Base-by-base conservation (phyloP, 2,888 invertebrate genomes). In the Drosophila paracracens region DNA sequence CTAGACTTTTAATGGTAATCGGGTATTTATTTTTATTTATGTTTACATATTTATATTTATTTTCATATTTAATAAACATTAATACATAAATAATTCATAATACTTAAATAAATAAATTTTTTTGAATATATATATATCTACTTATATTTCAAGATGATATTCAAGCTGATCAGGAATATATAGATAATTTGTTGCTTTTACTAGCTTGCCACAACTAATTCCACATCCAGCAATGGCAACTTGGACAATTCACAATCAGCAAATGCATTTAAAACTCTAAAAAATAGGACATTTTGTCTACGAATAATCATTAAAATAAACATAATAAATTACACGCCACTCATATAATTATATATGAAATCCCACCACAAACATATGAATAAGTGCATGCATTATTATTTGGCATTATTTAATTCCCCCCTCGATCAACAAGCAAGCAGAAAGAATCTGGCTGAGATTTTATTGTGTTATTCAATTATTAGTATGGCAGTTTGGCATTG, bases 401-500 rank as follows among this genome's bases (percentile, higher is more conserved):
- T 52, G 51, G 36, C 18, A 48, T 46, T 46, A 46, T 46, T 46
- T 16, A 4, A 16, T 8, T 25, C 21, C 70, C 53, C 63, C 35
- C 38, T 59, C 27, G 46, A 54, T 62, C 36, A 21, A 38, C 46
- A 70, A 38, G 43, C 25, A 40, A 36, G 29, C 51, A 43, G 53
- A 21, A 5, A 40, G 46, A 4, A 48, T 35, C 66, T 62, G 53
- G 60, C 65, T 68, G 46, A 38, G 71, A 72, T 77, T 84, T 78
- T 78, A 85, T 88, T 88, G 79, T 88, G 70, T 86, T 83, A 86
- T 88, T 87, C 89, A 88, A 90, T 90, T 88, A 90, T 90, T 80
- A 83, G 76, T 76, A 71, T 66, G 79, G 73, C 68, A 73, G 60
- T 46, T 46, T 46, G n/a, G 27, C 70, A 82, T 83, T 88, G 87